Evolutionary conservation across 2,888 invertebrate genomes (phyloP).

Genomic region (Camponotus fellah): DNA sequence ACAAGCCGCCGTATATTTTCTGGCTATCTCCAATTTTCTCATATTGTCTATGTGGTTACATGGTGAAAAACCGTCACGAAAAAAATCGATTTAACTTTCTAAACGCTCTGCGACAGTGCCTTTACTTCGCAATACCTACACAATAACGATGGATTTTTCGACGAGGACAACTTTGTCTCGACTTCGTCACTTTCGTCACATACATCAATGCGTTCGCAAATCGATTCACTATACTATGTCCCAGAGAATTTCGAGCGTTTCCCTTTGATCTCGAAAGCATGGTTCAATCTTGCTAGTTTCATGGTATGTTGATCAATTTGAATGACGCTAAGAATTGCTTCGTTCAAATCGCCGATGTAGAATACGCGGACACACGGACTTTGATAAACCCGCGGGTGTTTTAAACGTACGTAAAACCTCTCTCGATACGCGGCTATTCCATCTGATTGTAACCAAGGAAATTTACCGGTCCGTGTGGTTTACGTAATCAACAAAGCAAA

Average conservation of each 20-base stretch:
- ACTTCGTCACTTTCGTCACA: not conserved
- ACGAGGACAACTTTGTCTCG: not conserved
- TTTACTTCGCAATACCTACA: conserved; percentile 2
- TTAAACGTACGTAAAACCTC: not conserved
- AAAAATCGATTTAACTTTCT: not conserved
- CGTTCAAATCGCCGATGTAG: not conserved
- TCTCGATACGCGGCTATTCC: not conserved
- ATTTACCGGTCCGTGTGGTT: conserved; percentile 10
- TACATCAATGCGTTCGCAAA: not conserved
- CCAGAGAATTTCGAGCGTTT: conserved; percentile 7
- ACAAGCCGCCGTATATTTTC: conserved; percentile 11
- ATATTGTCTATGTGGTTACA: not conserved
- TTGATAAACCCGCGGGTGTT: not conserved
- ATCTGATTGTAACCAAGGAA: conserved; percentile 27
- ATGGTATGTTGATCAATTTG: conserved; percentile 18
- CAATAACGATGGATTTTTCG: not conserved
- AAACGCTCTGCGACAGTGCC: not conserved
- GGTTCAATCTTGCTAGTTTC: conserved; percentile 7
- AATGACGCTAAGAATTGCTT: conserved; percentile 20
- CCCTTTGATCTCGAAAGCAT: conserved; percentile 24
- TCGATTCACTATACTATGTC: conserved; percentile 17
- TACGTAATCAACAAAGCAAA: conserved; percentile 36
- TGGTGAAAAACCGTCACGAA: conserved; percentile 4
- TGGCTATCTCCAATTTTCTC: conserved; percentile 26
- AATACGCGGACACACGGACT: not conserved